Percentiles rank a stretch among this genome's conserved stretches.
Conservation (phyloP, 2,113 vertebrate species). For the Maccullochella peelii region DNA sequence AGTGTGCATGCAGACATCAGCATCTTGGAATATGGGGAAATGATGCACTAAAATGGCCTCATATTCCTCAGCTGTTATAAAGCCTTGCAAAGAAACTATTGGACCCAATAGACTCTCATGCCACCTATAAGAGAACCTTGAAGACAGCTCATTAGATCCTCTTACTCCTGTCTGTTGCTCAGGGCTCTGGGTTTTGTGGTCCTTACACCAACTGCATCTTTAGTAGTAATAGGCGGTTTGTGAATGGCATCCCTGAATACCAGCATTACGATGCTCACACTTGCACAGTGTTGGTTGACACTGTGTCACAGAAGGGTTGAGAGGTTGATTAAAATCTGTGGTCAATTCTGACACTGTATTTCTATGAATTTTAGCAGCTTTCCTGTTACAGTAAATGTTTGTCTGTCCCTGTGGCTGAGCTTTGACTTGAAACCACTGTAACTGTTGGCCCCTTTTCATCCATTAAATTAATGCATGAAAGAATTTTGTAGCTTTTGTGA, state of each 20-base stretch:
- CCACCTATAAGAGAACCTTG: conserved; percentile 52
- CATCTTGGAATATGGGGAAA: conserved; percentile 29
- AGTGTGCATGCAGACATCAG: conserved; percentile 34
- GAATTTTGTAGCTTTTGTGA: conserved; percentile 6
- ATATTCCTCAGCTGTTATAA: conserved; percentile 41
- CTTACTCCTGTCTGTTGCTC: conserved; percentile 44
- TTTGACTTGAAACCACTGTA: conserved; percentile 53
- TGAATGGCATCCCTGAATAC: conserved; percentile 56
- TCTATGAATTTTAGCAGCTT: conserved; percentile 33
- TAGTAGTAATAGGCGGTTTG: conserved; percentile 45
- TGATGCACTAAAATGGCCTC: conserved; percentile 50
- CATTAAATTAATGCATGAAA: conserved; percentile 36
- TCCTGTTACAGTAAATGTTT: conserved; percentile 40
- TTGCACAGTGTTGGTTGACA: conserved; percentile 28
- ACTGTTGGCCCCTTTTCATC: conserved; percentile 47
- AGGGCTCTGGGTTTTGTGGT: conserved; percentile 30
- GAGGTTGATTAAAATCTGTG: conserved; percentile 64
- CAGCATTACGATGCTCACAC: conserved; percentile 29
- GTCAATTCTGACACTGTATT: conserved; percentile 47
- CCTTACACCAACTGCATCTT: conserved; percentile 45
- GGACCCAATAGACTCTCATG: conserved; percentile 35
- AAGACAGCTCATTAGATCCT: conserved; percentile 63
- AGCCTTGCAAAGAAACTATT: conserved; percentile 44
- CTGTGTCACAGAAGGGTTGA: conserved; percentile 41
- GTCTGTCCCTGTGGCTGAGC: conserved; percentile 28